Conservation (phyloP, 2,113 vertebrate species). For the Saimiri boliviensis region DNA sequence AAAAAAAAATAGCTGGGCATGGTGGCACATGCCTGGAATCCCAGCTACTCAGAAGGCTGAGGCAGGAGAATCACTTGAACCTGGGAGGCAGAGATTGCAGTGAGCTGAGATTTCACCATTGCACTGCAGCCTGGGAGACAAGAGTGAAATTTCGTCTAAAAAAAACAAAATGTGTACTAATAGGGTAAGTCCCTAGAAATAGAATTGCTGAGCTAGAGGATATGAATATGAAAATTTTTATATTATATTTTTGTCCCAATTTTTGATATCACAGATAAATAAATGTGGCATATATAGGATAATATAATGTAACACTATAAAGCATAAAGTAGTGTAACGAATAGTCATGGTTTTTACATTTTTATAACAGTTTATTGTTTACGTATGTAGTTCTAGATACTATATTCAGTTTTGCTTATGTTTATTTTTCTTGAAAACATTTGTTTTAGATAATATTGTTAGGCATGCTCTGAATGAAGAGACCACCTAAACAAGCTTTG, state of each 20-base stretch:
- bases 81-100: too few species aligned
- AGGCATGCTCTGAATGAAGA: too few species aligned
- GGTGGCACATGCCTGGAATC: too few species aligned
- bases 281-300: background rate
- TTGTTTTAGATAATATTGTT: background rate
- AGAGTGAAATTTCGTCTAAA: too few species aligned
- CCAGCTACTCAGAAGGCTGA: too few species aligned
- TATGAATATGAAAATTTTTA: background rate
- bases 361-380: background rate
- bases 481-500: too few species aligned
- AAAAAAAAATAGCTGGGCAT: too few species aligned
- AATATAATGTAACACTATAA: background rate
- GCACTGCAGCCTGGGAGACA: too few species aligned
- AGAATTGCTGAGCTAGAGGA: background rate
- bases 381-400: background rate
- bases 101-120: too few species aligned
- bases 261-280: background rate
- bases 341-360: background rate
- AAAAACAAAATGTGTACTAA: background rate
- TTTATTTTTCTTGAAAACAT: background rate
- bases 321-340: background rate
- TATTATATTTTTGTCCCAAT: slow-evolving; percentile 12
- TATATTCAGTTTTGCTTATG: background rate
- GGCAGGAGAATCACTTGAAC: too few species aligned
- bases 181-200: background rate